Evolutionary conservation across 2,113 vertebrate species (phyloP), one percentile per base, ranked within the genome.

Genomic region (Cephalopterus ornatus): DNA sequence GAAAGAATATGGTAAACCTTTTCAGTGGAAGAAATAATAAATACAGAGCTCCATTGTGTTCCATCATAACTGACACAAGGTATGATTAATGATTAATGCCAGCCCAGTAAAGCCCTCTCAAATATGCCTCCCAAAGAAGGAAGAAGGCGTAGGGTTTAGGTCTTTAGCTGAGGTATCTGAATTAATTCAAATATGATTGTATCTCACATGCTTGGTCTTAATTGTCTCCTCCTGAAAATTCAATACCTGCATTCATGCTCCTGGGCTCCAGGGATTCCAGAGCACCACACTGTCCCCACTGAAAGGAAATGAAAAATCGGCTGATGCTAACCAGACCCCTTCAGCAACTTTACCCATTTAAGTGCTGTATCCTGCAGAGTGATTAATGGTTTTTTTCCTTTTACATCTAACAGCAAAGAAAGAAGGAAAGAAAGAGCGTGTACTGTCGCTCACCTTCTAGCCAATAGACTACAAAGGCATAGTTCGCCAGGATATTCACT

Each of bases 301-400:
- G 94, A 98, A 98, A 98, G 98, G 98, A 98, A 98, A 98, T 98
- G 97, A 98, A 98, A 98, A 97, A 97, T 97, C 78, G 75, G 87
- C 92, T 98, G 98, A 98, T 98, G 96, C 96, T 98, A 96, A 98
- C 94, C 98, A 98, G 98, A 98, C 97, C 96, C 97, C 94, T 97
- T 98, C 94, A 97, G 91, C 96, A 97, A 94, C 93, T 95, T 92
- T 91, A 95, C 92, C 95, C 95, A 95, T 97, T 96, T 96, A 98
- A 98, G 96, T 93, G 96, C 97, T 95, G 96, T 94, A 97, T 97
- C 97, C 97, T 97, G 97, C 94, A 94, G 98, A 65, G 97, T 98
- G 97, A 98, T 97, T 98, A 98, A 98, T 97, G 97, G 94, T 93
- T 98, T 98, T 97, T 95, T 96, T 74, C 97, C 85, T 98, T 96